Base-by-base conservation (phyloP, 2,797 vertebrate genomes). In the Megalops cyprinoides region DNA sequence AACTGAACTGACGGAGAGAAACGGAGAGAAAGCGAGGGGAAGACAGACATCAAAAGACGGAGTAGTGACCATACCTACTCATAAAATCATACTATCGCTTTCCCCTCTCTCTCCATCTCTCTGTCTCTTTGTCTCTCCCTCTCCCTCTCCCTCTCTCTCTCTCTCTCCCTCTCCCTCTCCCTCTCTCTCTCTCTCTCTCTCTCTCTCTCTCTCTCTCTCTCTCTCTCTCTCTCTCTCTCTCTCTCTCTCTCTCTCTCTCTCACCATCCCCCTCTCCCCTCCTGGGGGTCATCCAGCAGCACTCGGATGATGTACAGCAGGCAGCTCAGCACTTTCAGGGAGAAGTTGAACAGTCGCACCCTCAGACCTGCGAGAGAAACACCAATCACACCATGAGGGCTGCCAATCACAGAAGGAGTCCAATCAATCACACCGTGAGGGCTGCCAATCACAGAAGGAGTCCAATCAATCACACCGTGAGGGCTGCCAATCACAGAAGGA, bases 281-380 rank as follows among this genome's bases (percentile, higher is more conserved):
- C 3, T 79, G 81, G 20, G 93, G 90, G 81, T 91, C 81, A 15
- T 96, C 95, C 84, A 96, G 87, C 62, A 87, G 91, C 39, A 96
- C 95, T 87, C 95, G 90, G 78, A 96, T 23, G 14, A 95, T 94
- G 89, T 96, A 96, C 75, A 96, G 94, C 62, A 84, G 92, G 77
- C 95, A 96, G 86, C 94, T 96, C 87, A 96, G 92, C 75, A 96
- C 89, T 92, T 96, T 96, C 88, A 96, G 86, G 1, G 93, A 94
- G 82, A 96, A 94, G 90, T 96, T 95, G 90, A 96, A 96, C 85
- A 96, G 88, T 81, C 95, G 94, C 84, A 96, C 96, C 87, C 95
- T 93, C 86, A 96, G 89, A 86, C 95, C 95, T 96, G 84, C 51
- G 9, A 75, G 44, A 86, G 18, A 56, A 37, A 9, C 55, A 46